Percentiles rank a stretch among this genome's conserved stretches.
These are phyloP conservation scores for Bembecia ichneumoniformis DNA, from an alignment of 2,888 invertebrate species.

Conservation along the genomic window DNA sequence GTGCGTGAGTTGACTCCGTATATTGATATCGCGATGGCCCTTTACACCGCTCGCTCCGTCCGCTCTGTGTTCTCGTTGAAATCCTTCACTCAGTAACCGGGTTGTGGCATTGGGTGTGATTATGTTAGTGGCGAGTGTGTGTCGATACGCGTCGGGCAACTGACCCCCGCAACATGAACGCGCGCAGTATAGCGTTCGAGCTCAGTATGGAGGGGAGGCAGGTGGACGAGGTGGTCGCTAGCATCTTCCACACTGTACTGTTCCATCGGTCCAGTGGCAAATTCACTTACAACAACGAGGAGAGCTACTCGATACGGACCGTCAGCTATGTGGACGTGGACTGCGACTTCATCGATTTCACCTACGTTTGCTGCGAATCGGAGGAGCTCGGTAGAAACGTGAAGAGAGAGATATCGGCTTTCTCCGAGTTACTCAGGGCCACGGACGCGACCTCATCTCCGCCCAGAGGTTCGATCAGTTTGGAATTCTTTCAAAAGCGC, in stretches of 20 bases:
- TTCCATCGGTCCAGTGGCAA: conserved; percentile 93
- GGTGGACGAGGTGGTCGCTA: conserved; percentile 92
- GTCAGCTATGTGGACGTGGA: conserved; percentile 97
- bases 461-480: conserved; percentile 87
- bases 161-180: conserved; percentile 78
- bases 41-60: conserved; percentile 18
- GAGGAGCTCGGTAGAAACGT: conserved; percentile 79
- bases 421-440: conserved; percentile 83
- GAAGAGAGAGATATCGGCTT: conserved; percentile 82
- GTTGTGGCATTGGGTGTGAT: conserved; percentile 23
- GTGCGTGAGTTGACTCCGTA: conserved; percentile 46
- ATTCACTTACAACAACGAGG: conserved; percentile 94
- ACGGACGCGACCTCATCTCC: conserved; percentile 73
- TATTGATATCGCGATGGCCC: conserved; percentile 43
- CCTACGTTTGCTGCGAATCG: conserved; percentile 95
- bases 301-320: conserved; percentile 95
- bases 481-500: conserved; percentile 96
- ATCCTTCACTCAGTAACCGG: conserved; percentile 24
- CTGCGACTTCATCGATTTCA: conserved; percentile 98
- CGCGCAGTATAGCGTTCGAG: conserved; percentile 84
- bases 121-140: conserved; percentile 35
- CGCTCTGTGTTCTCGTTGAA: conserved; percentile 16
- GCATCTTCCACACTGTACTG: conserved; percentile 92
- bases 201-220: conserved; percentile 91
- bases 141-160: conserved; percentile 8